Conservation (phyloP, 1,140 invertebrate species). For the Listronotus bonariensis region DNA sequence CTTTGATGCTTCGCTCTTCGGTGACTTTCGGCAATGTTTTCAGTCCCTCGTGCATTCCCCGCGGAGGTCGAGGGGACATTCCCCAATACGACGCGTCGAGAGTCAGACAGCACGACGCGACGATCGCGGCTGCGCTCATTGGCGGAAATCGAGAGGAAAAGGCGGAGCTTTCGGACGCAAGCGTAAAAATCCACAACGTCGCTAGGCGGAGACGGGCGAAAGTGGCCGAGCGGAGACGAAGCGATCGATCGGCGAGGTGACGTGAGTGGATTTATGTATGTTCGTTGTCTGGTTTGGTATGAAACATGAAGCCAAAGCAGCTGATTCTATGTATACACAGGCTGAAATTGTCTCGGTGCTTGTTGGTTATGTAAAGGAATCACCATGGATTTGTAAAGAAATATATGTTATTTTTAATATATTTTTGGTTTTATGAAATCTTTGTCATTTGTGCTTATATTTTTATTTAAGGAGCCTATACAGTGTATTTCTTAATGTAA, state of each 20-base stretch:
- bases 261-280: slow-evolving; percentile 5
- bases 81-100: slow-evolving; percentile 30
- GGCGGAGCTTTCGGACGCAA: slow-evolving; percentile 27
- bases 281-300: slow-evolving; percentile 7
- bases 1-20: slow-evolving; percentile 7
- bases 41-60: slow-evolving; percentile 1
- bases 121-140: slow-evolving; percentile 25
- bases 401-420: too few species aligned
- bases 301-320: slow-evolving; percentile 1
- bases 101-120: slow-evolving; percentile 17
- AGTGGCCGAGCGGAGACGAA: slow-evolving; percentile 14
- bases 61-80: not conserved
- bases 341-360: not conserved
- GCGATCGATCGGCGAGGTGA: slow-evolving; percentile 1
- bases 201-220: slow-evolving; percentile 15
- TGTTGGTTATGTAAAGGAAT: too few species aligned
- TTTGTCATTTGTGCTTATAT: too few species aligned
- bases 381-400: too few species aligned
- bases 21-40: slow-evolving; percentile 18
- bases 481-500: too few species aligned
- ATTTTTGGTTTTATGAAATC: too few species aligned
- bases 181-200: slow-evolving; percentile 1
- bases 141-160: slow-evolving; percentile 13
- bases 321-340: slow-evolving; percentile 1
- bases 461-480: too few species aligned